These are phyloP conservation scores for Diglossa brunneiventris DNA, from an alignment of 2,113 vertebrate species.

Conservation along the genomic window DNA sequence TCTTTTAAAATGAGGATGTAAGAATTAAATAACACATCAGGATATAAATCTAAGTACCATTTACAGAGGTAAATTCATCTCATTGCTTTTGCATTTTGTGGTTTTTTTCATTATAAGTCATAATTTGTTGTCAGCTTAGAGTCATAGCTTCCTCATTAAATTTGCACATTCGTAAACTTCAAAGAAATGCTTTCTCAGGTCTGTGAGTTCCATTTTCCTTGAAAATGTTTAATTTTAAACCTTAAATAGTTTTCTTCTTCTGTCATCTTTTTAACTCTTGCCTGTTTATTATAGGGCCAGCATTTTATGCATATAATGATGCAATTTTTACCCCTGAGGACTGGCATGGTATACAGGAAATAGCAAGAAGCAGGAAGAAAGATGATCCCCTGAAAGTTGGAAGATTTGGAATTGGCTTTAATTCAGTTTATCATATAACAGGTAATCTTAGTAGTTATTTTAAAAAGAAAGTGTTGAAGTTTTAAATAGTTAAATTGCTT, in stretches of 20 bases:
- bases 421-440: constrained; percentile 99
- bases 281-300: constrained; percentile 75
- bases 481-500: not conserved
- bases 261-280: not conserved
- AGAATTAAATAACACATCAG: not conserved
- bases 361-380: constrained; percentile 95
- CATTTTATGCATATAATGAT: constrained; percentile 94
- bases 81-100: not conserved
- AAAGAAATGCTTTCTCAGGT: not conserved
- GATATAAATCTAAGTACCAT: not conserved
- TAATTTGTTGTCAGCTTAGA: not conserved
- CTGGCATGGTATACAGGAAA: constrained; percentile 98
- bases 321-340: constrained; percentile 91
- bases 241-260: not conserved
- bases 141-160: not conserved
- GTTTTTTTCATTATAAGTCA: not conserved
- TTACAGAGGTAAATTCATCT: not conserved
- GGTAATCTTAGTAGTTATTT: constrained; percentile 70
- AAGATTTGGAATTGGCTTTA: constrained; percentile 98
- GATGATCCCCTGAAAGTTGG: constrained; percentile 98
- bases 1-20: not conserved
- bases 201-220: not conserved
- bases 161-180: not conserved
- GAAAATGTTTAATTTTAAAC: not conserved
- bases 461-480: not conserved